These are phyloP conservation scores for Melanostoma scalare DNA, from an alignment of 2,888 invertebrate species.

Conservation along the genomic window DNA sequence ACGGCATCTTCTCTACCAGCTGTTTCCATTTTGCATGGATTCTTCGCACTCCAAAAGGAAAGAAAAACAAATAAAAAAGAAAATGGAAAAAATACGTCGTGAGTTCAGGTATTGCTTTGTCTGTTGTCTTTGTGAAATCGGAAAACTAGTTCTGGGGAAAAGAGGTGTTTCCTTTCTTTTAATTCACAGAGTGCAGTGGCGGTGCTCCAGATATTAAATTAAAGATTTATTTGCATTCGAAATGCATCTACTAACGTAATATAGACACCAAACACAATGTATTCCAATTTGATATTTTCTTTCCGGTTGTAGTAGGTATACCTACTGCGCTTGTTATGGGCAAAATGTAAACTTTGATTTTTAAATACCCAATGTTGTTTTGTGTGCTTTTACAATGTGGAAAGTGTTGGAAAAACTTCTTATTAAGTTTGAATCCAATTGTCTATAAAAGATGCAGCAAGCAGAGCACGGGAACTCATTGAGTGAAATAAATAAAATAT, in stretches of 20 bases:
- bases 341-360: constrained; percentile 5
- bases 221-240: constrained; percentile 41
- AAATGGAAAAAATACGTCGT: constrained; percentile 17
- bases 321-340: not conserved
- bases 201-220: constrained; percentile 47
- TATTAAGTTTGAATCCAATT: no score
- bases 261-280: not conserved
- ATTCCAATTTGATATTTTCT: constrained; percentile 9
- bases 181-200: constrained; percentile 7
- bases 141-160: constrained; percentile 36
- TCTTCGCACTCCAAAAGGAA: constrained; percentile 31
- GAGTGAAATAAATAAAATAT: no score
- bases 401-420: constrained; percentile 11
- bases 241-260: constrained; percentile 28
- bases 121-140: constrained; percentile 33
- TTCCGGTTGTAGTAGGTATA: constrained; percentile 23
- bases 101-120: constrained; percentile 24
- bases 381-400: constrained; percentile 13
- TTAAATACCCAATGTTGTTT: not conserved
- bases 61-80: constrained; percentile 9
- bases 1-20: constrained; percentile 50
- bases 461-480: no score
- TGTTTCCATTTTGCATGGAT: constrained; percentile 55
- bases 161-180: constrained; percentile 29
- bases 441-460: no score